These are phyloP conservation scores for Siniperca obscura DNA, from an alignment of 2,797 vertebrate genomes.

Conservation along the genomic window DNA sequence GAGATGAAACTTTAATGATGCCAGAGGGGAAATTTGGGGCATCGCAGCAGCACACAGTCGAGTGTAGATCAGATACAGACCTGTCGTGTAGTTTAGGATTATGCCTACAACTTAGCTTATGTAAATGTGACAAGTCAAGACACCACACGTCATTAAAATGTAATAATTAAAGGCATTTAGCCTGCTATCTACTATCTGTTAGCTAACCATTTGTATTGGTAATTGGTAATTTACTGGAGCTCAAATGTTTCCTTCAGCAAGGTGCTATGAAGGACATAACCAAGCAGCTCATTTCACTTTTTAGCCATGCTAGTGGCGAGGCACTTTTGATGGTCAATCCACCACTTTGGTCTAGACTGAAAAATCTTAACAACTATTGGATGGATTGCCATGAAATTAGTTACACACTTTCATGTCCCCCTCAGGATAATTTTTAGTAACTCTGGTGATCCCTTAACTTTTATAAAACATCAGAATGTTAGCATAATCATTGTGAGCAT, in stretches of 20 bases:
- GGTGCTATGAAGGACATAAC: constrained; percentile 3
- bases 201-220: not conserved
- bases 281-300: not conserved
- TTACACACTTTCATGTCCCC: not conserved
- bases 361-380: not conserved
- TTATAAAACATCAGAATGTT: not conserved
- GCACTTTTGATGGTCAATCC: not conserved
- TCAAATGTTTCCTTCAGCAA: not conserved
- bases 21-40: constrained; percentile 43
- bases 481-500: not conserved
- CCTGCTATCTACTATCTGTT: not conserved
- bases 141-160: constrained; percentile 10
- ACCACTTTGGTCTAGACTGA: not conserved
- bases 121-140: constrained; percentile 11
- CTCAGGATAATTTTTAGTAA: not conserved
- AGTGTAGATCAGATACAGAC: constrained; percentile 31
- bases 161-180: constrained; percentile 14
- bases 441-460: not conserved
- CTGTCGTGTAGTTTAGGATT: constrained; percentile 15
- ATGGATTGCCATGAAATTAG: not conserved
- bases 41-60: constrained; percentile 23
- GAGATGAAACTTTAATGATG: constrained; percentile 66
- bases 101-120: constrained; percentile 11
- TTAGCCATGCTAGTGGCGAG: not conserved
- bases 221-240: not conserved